phyloP scores from a whole-genome alignment of 2,888 invertebrate species.

The Catocala fraxini region DNA sequence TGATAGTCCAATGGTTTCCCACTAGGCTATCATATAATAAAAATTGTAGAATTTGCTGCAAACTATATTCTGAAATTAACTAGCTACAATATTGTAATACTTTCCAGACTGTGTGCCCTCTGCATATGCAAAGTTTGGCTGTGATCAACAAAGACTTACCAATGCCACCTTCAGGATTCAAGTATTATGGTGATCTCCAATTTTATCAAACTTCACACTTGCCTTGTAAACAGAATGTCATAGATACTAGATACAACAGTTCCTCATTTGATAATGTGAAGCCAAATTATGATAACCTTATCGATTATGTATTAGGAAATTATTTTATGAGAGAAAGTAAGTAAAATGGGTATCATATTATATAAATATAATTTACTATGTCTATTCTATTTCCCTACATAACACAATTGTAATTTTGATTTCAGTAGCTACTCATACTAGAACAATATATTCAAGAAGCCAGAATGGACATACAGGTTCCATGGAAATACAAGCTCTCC shows the following conservation, averaged over 20 bases:
- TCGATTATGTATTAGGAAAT: slow-evolving; percentile 85
- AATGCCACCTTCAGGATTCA: slow-evolving; percentile 69
- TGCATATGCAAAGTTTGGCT: slow-evolving; percentile 87
- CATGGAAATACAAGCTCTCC: slow-evolving; percentile 74
- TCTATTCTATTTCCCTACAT: neutral
- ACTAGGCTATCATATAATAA: too few relatives aligned
- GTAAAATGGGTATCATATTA: neutral
- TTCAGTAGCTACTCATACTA: slow-evolving; percentile 86
- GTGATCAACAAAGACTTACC: slow-evolving; percentile 78
- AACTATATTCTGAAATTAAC: too few relatives aligned
- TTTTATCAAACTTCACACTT: slow-evolving; percentile 82
- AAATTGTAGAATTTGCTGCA: too few relatives aligned
- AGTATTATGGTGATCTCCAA: slow-evolving; percentile 79
- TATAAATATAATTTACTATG: neutral
- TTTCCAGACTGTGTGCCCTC: slow-evolving; percentile 83
- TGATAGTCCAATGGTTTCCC: too few relatives aligned
- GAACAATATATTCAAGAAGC: slow-evolving; percentile 75
- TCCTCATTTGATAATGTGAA: slow-evolving; percentile 81
- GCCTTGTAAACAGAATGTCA: slow-evolving; percentile 77
- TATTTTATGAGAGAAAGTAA: slow-evolving; percentile 89
- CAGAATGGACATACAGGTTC: slow-evolving; percentile 75
- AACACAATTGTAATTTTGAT: slow-evolving; percentile 45
- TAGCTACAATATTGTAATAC: neutral
- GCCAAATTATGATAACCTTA: slow-evolving; percentile 72
- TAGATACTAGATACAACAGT: slow-evolving; percentile 86